phyloP scores from a whole-genome alignment of 2,113 vertebrate genomes.

The Orthochromis malagaraziensis region DNA sequence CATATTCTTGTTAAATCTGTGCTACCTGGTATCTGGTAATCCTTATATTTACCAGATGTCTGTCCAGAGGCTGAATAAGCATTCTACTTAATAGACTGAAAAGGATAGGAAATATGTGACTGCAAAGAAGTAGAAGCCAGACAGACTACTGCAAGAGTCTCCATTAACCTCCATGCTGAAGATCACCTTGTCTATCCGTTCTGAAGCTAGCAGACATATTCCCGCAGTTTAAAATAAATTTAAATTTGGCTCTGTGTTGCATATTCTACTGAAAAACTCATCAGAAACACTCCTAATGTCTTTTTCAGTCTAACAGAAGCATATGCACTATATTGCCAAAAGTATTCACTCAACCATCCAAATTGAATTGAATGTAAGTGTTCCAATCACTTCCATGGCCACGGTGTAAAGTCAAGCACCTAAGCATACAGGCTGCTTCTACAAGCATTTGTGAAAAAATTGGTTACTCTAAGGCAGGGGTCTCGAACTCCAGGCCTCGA shows the following conservation, averaged over 20 bases:
- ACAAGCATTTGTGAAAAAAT: not conserved
- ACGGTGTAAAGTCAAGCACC: not conserved
- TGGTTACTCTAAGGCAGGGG: not conserved
- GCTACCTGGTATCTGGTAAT: not conserved
- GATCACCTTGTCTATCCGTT: not conserved
- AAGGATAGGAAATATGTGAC: not conserved
- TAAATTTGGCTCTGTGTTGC: not conserved
- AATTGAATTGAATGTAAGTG: not conserved
- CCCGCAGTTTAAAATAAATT: not conserved
- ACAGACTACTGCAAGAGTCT: not conserved
- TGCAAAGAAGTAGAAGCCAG: not conserved
- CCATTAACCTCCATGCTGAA: conserved; percentile 1
- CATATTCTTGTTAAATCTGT: not conserved
- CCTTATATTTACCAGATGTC: not conserved
- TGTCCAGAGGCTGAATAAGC: not conserved
- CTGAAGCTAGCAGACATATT: not conserved
- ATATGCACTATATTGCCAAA: not conserved
- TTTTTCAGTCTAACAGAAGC: not conserved
- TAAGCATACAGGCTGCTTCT: not conserved
- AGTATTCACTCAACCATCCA: not conserved
- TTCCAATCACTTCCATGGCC: not conserved
- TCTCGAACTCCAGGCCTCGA: not conserved
- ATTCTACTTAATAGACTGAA: not conserved
- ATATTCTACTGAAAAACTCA: not conserved
- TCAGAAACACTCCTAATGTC: not conserved